A percentile compares a stretch with the other conserved stretches of the same genome.
Conservation (phyloP, 2,888 invertebrate species). For the Allacma fusca region DNA sequence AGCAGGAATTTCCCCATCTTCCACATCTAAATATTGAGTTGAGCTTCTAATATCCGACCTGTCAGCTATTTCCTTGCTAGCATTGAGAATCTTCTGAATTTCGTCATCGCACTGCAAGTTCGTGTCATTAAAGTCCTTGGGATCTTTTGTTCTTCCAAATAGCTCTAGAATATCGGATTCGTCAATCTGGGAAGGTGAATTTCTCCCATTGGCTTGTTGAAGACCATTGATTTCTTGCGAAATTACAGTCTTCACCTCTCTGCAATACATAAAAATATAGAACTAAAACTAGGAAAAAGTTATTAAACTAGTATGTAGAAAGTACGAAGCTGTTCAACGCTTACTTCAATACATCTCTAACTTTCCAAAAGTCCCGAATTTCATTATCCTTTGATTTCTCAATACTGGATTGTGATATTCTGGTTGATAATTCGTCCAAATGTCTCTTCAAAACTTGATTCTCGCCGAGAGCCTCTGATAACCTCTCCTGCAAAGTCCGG, state of each 20-base stretch:
- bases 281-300: neutral
- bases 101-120: conserved; percentile 49
- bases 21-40: conserved; percentile 50
- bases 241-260: conserved; percentile 53
- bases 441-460: conserved; percentile 50
- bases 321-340: neutral
- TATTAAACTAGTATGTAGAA: neutral
- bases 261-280: conserved; percentile 20
- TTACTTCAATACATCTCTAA: conserved; percentile 52
- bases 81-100: conserved; percentile 50
- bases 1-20: neutral
- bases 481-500: conserved; percentile 46
- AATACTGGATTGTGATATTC: conserved; percentile 19
- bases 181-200: conserved; percentile 37
- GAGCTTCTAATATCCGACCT: conserved; percentile 47
- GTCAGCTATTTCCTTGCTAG: conserved; percentile 19
- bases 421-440: conserved; percentile 42
- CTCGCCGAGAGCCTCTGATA: conserved; percentile 46
- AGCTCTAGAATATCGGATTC: conserved; percentile 35
- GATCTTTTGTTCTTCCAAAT: conserved; percentile 19
- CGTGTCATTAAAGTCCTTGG: conserved; percentile 46
- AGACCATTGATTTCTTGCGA: conserved; percentile 53
- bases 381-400: conserved; percentile 32
- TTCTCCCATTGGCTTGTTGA: conserved; percentile 9
- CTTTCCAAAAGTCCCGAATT: conserved; percentile 46